Evolutionary conservation across 2,113 vertebrate species (phyloP), one percentile per base, ranked within the genome.

Genomic region (Calidris pygmaea): DNA sequence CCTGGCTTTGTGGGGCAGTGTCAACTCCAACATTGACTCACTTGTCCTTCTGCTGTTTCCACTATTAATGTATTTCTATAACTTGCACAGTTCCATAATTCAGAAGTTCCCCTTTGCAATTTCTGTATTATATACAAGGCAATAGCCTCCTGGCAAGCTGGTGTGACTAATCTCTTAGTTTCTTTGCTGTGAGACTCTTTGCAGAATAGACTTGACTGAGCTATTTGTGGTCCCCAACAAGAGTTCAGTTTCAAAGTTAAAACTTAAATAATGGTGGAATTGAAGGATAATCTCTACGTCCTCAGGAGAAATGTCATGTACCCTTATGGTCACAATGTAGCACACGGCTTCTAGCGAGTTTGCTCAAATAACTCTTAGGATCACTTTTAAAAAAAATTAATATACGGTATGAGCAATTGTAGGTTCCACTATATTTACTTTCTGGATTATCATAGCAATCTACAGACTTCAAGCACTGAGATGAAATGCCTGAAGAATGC

Each of bases 1-100:
- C 56, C 52, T 60, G 66, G 22, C 63, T 80, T 80, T 84, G 67
- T 3, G 30, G 39, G 63, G 35, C 71, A 92, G 22, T 5, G 32
- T 10, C 0, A 0, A 34, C 48, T 77, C 68, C 21, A 63, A 2
- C 41, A 58, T 7, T 47, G 67, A 75, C 14, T 79, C 63, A 53
- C 27, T 89, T 66, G 62, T 85, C 84, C 65, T 95, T 75, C 74
- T 92, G 65, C 76, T 90, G 52, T 62, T 71, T 24, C 72, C 78
- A 50, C 56, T 89, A 56, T 73, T 89, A 39, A 14, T 58, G 17
- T 50, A 55, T 52, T 66, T 89, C 72, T 88, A 3, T 37, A 71
- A 62, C 47, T 35, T 73, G 43, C 34, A 55, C 56, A 70, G 29
- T 55, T 85, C 39, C 58, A n/a, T 23, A 83, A 85, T 37, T 74